These are phyloP conservation scores for Didymodactylos carnosus DNA, from an alignment of 2,888 invertebrate species.

Conservation along the genomic window DNA sequence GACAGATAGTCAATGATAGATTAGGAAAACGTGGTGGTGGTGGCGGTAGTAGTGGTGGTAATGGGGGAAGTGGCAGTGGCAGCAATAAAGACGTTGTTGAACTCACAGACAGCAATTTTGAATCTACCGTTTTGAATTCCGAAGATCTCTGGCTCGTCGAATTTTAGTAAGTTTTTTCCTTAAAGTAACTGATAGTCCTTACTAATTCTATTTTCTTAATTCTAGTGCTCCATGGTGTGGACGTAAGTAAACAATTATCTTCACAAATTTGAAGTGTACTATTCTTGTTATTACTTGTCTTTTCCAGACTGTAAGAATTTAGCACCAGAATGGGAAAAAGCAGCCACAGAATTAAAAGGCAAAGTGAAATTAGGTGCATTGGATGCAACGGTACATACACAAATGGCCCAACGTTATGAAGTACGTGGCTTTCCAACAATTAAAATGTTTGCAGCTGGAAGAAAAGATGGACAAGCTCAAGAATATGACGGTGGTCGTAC, in stretches of 20 bases:
- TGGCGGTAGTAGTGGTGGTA: slow-evolving; percentile 19
- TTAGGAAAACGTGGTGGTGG: slow-evolving; percentile 40
- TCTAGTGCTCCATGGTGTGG: neutral
- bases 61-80: slow-evolving; percentile 24
- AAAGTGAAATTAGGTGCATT: slow-evolving; percentile 78
- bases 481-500: slow-evolving; percentile 33
- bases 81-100: slow-evolving; percentile 53
- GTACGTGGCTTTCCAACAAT: slow-evolving; percentile 14
- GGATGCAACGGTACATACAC: slow-evolving; percentile 75
- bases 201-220: neutral
- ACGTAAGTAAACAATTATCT: neutral
- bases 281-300: neutral
- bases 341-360: slow-evolving; percentile 78
- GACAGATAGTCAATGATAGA: slow-evolving; percentile 50
- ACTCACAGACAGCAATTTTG: slow-evolving; percentile 84
- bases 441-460: slow-evolving; percentile 9
- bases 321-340: slow-evolving; percentile 84
- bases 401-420: slow-evolving; percentile 59
- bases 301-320: slow-evolving; percentile 66
- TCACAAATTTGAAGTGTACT: slow-evolving; percentile 49
- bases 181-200: too few relatives aligned
- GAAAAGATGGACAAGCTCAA: slow-evolving; percentile 2
- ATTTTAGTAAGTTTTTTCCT: slow-evolving; percentile 69
- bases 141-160: slow-evolving; percentile 93
- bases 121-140: slow-evolving; percentile 59